A percentile compares a stretch with the other conserved stretches of the same genome.
Conservation (phyloP, 2,888 invertebrate species). For the Andrena hattorfiana region DNA sequence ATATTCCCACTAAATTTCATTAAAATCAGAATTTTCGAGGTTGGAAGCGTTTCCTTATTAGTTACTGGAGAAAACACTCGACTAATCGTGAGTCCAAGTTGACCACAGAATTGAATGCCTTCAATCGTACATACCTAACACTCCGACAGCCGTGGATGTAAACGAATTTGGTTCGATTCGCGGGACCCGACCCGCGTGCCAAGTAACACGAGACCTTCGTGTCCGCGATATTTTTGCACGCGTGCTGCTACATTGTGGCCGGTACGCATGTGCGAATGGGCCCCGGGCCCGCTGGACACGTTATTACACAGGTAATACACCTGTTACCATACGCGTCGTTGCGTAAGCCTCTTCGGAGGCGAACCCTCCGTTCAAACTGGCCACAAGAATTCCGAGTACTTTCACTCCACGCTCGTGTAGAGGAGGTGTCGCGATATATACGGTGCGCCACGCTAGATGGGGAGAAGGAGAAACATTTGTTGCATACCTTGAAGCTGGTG, state of each 20-base stretch:
- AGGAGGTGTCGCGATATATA: constrained; percentile 65
- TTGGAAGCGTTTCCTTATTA: no score
- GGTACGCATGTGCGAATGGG: constrained; percentile 60
- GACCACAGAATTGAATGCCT: no score
- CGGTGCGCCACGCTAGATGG: constrained; percentile 6
- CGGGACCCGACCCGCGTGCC: not conserved
- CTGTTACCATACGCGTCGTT: constrained; percentile 76
- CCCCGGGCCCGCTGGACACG: constrained; percentile 57
- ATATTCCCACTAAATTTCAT: no score
- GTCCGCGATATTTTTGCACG: constrained; percentile 29
- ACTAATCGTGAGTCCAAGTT: no score
- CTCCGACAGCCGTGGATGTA: not conserved
- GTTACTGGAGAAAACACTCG: no score
- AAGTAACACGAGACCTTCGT: constrained; percentile 1
- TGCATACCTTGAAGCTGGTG: constrained; percentile 9
- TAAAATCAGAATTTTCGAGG: no score
- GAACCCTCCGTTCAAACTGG: constrained; percentile 70
- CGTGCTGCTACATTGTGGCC: constrained; percentile 15
- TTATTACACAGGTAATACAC: constrained; percentile 76
- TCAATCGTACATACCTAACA: no score
- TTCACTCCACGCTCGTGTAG: constrained; percentile 77
- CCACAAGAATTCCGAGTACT: constrained; percentile 81
- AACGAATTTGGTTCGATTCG: not conserved
- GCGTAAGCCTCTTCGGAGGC: constrained; percentile 71
- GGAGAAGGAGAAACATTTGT: constrained; percentile 36